Evolutionary conservation across 2,797 vertebrate genomes (phyloP), one percentile per base, ranked within the genome.

Genomic region (Eulemur mongoz): DNA sequence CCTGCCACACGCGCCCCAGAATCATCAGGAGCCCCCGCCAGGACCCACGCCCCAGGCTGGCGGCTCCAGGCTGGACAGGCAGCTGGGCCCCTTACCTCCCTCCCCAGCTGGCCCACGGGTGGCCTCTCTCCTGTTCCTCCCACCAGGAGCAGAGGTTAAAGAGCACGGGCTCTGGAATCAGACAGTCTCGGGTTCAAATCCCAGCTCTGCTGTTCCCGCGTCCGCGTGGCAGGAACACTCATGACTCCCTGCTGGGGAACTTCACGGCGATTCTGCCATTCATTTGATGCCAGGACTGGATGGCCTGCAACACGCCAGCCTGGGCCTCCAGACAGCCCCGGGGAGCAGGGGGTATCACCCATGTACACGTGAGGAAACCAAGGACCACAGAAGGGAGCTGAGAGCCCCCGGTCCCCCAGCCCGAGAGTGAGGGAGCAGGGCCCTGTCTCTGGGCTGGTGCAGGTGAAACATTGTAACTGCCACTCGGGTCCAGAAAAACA

Each of bases 271-370:
- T 48, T 22, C 43, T 1, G 4, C 22, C 4, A 10, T 5, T 9
- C 81, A 3, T 7, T 13, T 2, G 59, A 13, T 0, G 0, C 79
- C 54, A 5, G 15, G 23, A 15, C 78, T 1, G 9, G 30, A 5
- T 0, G 32, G 18, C 48, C 11, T 0, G 5, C 17, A 27, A 15
- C 2, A 5, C 0, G n/a, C 73, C 40, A 23, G 25, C 4, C 3
- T 4, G 1, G 20, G 23, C 87, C 32, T 59, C 30, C 12, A 38
- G 48, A n/a, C 6, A 35, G 38, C 75, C 43, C 15, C 27, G 0
- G 2, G 17, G 88, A 61, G 43, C 22, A 10, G 8, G 23, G 40
- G n/a, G 13, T 12, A 22, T 15, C 61, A 12, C 7, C 4, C 32
- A n/a, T 14, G 67, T 88, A 61, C 25, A 57, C 32, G 4, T 11